phyloP scores from a whole-genome alignment of 2,797 vertebrate genomes.

The Hydrolagus colliei region DNA sequence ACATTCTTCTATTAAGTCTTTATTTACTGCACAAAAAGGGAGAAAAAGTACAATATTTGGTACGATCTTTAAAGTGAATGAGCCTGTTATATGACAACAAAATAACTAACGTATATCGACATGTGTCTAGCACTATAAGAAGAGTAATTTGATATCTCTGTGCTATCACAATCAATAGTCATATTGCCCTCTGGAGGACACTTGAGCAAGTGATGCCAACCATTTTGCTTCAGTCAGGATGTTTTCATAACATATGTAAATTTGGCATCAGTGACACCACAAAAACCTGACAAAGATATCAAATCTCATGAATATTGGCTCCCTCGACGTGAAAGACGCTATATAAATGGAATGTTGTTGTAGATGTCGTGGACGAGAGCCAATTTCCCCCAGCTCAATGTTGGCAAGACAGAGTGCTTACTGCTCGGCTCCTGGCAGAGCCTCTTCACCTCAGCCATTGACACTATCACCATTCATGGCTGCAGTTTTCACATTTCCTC shows the following conservation, averaged over 20 bases:
- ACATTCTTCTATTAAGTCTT: not conserved
- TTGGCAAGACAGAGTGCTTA: too few relatives aligned
- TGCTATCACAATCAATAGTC: not conserved
- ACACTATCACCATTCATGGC: too few relatives aligned
- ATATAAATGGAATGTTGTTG: too few relatives aligned
- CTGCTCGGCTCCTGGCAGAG: too few relatives aligned
- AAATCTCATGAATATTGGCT: too few relatives aligned
- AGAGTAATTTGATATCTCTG: not conserved
- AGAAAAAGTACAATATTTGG: conserved; percentile 49
- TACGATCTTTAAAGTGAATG: not conserved
- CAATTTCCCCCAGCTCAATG: too few relatives aligned
- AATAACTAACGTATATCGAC: not conserved
- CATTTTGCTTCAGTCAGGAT: not conserved
- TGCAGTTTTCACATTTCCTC: too few relatives aligned
- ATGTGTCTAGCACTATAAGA: not conserved
- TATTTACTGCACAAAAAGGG: conserved; percentile 25
- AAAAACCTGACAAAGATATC: too few relatives aligned
- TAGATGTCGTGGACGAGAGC: too few relatives aligned
- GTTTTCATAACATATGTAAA: not conserved
- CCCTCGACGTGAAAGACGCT: too few relatives aligned
- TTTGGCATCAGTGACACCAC: too few relatives aligned
- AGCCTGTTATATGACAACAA: not conserved
- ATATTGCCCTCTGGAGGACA: not conserved
- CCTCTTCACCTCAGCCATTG: too few relatives aligned
- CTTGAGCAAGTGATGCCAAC: not conserved